Evolutionary conservation across 2,113 vertebrate species (phyloP).

Genomic region (Dinomys branickii): DNA sequence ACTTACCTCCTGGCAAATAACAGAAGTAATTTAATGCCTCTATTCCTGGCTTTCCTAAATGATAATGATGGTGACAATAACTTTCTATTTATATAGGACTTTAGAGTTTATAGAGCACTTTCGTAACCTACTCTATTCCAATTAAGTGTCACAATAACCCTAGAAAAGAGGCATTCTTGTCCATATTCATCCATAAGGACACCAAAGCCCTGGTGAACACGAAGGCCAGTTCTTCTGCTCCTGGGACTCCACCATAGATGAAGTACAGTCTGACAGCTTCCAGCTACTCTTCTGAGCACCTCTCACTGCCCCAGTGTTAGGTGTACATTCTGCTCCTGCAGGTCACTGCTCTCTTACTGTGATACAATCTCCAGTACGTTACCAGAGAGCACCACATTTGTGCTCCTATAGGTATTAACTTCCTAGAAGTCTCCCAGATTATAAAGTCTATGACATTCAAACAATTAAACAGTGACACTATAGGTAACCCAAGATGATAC

Average conservation of each 20-base stretch:
- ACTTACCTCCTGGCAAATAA: not conserved
- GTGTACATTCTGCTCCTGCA: not conserved
- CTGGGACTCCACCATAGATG: not conserved
- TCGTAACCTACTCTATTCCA: conserved; percentile 46
- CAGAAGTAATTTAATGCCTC: not conserved
- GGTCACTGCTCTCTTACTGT: not conserved
- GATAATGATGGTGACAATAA: not conserved
- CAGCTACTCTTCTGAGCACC: not conserved
- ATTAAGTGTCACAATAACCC: not conserved
- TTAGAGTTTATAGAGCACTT: conserved; percentile 47
- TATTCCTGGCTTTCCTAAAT: conserved; percentile 10
- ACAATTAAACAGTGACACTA: conserved; percentile 21
- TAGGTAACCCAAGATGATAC: not conserved
- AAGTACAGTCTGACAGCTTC: not conserved
- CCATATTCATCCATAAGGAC: not conserved
- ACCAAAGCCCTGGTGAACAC: not conserved
- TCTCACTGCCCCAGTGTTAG: not conserved
- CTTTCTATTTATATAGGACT: not conserved
- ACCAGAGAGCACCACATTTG: not conserved
- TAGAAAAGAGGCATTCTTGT: conserved; percentile 11
- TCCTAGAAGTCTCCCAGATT: not conserved
- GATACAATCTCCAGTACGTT: not conserved
- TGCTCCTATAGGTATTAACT: not conserved
- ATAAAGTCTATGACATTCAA: conserved; percentile 12
- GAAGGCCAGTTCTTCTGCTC: not conserved